Conservation (phyloP, 2,888 invertebrate genomes). For the Drosophila diplacantha region DNA sequence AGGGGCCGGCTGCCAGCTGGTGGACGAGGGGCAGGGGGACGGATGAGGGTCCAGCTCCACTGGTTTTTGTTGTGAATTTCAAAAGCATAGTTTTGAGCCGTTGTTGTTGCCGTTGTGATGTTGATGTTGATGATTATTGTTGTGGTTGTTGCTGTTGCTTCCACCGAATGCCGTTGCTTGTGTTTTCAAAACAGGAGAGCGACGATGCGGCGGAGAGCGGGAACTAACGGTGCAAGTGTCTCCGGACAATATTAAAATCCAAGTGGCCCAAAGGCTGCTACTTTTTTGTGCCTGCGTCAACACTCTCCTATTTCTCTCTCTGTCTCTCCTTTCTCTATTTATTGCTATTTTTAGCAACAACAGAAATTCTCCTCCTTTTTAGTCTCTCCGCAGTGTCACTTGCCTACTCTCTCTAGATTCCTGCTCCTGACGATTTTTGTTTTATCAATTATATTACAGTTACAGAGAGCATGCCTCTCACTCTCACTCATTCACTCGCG, state of each 20-base stretch:
- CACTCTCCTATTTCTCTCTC: constrained; percentile 29
- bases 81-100: constrained; percentile 65
- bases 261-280: constrained; percentile 40
- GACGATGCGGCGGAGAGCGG: constrained; percentile 7
- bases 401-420: constrained; percentile 13
- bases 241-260: constrained; percentile 25
- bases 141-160: constrained; percentile 19
- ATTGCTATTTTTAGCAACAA: constrained; percentile 70
- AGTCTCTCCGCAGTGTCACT: constrained; percentile 7
- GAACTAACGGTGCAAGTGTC: constrained; percentile 31
- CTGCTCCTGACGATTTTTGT: constrained; percentile 33
- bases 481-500: constrained; percentile 33
- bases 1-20: constrained; percentile 32
- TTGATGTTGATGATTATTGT: constrained; percentile 20
- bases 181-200: constrained; percentile 5
- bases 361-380: constrained; percentile 33
- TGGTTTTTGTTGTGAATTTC: constrained; percentile 69
- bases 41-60: constrained; percentile 54
- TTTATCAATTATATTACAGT: constrained; percentile 50
- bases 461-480: constrained; percentile 41
- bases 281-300: constrained; percentile 43
- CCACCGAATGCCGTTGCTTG: constrained; percentile 4
- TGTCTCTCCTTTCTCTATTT: constrained; percentile 46
- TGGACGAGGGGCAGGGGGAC: constrained; percentile 22
- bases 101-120: constrained; percentile 28